These are phyloP conservation scores for Sarcophilus harrisii DNA, from an alignment of 2,797 vertebrate genomes.

Conservation along the genomic window DNA sequence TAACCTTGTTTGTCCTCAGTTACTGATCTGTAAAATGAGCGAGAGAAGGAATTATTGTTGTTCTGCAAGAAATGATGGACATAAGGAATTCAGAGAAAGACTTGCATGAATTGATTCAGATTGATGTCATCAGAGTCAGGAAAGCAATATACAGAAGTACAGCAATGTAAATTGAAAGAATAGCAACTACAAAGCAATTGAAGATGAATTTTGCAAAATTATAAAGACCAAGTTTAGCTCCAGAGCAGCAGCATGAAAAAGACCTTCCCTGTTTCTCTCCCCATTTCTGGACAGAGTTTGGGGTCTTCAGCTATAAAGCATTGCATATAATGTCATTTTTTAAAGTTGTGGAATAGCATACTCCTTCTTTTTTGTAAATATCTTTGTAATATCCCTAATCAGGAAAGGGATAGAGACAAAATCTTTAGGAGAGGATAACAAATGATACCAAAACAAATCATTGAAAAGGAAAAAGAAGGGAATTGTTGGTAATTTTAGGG, in stretches of 20 bases:
- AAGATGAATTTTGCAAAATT: background rate
- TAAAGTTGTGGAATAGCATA: background rate
- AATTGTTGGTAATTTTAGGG: background rate
- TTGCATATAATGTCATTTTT: background rate
- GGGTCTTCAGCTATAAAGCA: background rate
- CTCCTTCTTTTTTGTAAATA: background rate
- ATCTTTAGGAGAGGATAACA: background rate
- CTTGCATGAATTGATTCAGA: background rate
- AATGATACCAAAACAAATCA: background rate
- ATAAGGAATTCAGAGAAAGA: background rate
- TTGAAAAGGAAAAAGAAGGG: background rate
- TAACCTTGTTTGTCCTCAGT: too few relatives aligned
- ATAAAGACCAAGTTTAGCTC: background rate
- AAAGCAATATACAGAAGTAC: background rate
- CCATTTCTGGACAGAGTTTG: too few relatives aligned
- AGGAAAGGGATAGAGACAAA: background rate
- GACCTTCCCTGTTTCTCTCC: too few relatives aligned
- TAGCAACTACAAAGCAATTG: background rate
- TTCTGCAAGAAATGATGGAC: background rate
- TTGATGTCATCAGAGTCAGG: background rate
- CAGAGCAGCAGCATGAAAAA: background rate
- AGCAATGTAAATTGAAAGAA: background rate
- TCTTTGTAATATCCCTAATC: background rate
- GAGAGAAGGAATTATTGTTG: too few relatives aligned
- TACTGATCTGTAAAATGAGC: too few relatives aligned